These are phyloP conservation scores for Habroteleia sp. DNA, from an alignment of 2,888 invertebrate genomes.

Conservation along the genomic window DNA sequence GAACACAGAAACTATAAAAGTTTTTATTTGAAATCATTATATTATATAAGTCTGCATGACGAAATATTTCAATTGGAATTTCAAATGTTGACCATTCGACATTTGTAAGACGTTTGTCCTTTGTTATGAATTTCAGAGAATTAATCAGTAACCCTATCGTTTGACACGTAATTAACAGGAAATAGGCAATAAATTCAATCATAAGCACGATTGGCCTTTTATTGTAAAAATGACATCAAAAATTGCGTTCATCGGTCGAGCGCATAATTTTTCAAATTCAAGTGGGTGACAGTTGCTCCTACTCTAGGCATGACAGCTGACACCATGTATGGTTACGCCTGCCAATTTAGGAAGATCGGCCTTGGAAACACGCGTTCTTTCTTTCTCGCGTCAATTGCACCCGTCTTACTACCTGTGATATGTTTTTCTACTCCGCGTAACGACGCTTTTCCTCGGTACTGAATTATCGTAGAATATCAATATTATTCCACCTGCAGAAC, in stretches of 20 bases:
- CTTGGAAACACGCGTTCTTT: constrained; percentile 62
- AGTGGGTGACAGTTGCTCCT: constrained; percentile 60
- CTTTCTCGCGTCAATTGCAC: constrained; percentile 14
- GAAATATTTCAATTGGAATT: no score
- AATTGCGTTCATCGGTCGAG: constrained; percentile 15
- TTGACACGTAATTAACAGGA: constrained; percentile 6
- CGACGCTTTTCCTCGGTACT: constrained; percentile 39
- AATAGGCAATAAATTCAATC: constrained; percentile 14
- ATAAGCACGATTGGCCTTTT: not conserved
- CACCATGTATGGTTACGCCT: constrained; percentile 73
- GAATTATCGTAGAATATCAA: constrained; percentile 28
- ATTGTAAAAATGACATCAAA: not conserved
- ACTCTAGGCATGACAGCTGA: constrained; percentile 54
- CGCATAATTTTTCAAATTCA: constrained; percentile 52
- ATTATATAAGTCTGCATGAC: no score
- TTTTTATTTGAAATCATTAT: no score
- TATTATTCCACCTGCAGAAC: constrained; percentile 8
- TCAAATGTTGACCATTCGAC: not conserved
- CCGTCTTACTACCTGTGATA: constrained; percentile 44
- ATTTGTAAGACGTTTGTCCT: not conserved
- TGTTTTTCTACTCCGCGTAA: constrained; percentile 15
- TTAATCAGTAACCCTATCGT: not conserved
- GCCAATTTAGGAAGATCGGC: constrained; percentile 64
- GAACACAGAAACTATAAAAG: no score
- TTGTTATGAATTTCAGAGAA: not conserved